A percentile compares a stretch with the other conserved stretches of the same genome.
These are phyloP conservation scores for Empidonax alnorum DNA, from an alignment of 2,113 vertebrate genomes.

Conservation along the genomic window DNA sequence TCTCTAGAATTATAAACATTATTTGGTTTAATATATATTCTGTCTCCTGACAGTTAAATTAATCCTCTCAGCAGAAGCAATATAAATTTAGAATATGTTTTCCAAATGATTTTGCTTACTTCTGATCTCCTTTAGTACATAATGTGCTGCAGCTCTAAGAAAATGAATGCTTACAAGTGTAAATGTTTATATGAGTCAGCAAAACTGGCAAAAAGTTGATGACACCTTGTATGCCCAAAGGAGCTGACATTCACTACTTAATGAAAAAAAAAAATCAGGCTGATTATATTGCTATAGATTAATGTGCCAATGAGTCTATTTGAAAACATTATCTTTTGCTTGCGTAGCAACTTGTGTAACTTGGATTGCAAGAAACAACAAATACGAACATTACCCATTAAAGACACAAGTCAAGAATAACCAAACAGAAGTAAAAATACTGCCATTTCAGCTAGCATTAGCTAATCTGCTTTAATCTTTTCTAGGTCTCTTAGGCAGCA, in stretches of 20 bases:
- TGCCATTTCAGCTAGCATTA: constrained; percentile 16
- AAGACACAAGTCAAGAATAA: constrained; percentile 32
- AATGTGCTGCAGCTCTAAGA: constrained; percentile 51
- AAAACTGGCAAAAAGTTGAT: constrained; percentile 55
- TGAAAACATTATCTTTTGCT: constrained; percentile 59
- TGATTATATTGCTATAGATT: constrained; percentile 40
- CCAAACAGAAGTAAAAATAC: neutral
- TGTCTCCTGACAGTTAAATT: constrained; percentile 22
- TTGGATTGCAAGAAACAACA: constrained; percentile 37
- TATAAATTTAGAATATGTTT: constrained; percentile 61
- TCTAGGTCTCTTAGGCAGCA: neutral
- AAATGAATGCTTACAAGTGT: constrained; percentile 63
- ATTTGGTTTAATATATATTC: constrained; percentile 38
- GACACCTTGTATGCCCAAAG: constrained; percentile 52
- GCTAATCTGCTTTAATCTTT: constrained; percentile 24
- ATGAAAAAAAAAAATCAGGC: constrained; percentile 26
- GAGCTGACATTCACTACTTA: constrained; percentile 53
- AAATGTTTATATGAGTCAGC: constrained; percentile 68
- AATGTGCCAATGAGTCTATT: constrained; percentile 26
- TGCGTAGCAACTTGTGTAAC: constrained; percentile 56
- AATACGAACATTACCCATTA: constrained; percentile 8
- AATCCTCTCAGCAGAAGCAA: constrained; percentile 53
- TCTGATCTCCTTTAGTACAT: constrained; percentile 58
- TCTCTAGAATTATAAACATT: constrained; percentile 47
- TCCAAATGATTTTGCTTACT: constrained; percentile 61